These are phyloP conservation scores for Entomobrya multifasciata DNA, from an alignment of 2,888 invertebrate species.

Conservation along the genomic window DNA sequence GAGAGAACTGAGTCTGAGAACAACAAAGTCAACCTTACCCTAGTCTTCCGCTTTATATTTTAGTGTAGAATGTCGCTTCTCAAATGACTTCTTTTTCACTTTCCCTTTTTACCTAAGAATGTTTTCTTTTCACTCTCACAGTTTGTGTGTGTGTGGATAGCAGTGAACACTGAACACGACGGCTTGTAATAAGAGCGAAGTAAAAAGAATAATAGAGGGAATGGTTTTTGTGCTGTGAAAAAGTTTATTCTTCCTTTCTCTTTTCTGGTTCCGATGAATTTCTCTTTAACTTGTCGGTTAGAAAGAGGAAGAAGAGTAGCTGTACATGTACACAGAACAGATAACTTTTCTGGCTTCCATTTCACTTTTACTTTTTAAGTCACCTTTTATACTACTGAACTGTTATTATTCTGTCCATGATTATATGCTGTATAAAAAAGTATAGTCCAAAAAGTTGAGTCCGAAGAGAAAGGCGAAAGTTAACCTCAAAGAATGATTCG, in stretches of 20 bases:
- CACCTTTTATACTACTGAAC: slow-evolving; percentile 6
- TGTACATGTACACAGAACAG: not conserved
- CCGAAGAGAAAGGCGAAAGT: slow-evolving; percentile 4
- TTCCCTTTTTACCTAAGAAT: no score
- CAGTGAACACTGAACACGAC: not conserved
- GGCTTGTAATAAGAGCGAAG: not conserved
- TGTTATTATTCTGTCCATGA: not conserved
- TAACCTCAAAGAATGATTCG: no score
- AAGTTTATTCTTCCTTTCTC: slow-evolving; percentile 18
- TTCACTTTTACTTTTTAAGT: slow-evolving; percentile 33
- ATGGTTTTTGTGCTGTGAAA: not conserved
- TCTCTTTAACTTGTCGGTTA: not conserved
- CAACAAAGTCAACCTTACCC: slow-evolving; percentile 21
- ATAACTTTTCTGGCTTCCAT: slow-evolving; percentile 37
- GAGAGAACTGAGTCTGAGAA: slow-evolving; percentile 30
- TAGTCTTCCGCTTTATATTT: not conserved
- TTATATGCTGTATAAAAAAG: not conserved
- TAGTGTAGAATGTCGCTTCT: not conserved
- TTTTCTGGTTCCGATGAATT: not conserved
- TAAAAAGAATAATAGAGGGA: not conserved
- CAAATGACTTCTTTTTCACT: not conserved
- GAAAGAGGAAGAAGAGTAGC: not conserved
- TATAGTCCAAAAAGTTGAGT: no score
- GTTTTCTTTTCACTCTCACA: no score
- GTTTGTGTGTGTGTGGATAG: not conserved